Percentiles rank a stretch among this genome's conserved stretches.
Evolutionary conservation across 2,888 invertebrate species (phyloP).

Genomic region (Orthonevra nobilis): DNA sequence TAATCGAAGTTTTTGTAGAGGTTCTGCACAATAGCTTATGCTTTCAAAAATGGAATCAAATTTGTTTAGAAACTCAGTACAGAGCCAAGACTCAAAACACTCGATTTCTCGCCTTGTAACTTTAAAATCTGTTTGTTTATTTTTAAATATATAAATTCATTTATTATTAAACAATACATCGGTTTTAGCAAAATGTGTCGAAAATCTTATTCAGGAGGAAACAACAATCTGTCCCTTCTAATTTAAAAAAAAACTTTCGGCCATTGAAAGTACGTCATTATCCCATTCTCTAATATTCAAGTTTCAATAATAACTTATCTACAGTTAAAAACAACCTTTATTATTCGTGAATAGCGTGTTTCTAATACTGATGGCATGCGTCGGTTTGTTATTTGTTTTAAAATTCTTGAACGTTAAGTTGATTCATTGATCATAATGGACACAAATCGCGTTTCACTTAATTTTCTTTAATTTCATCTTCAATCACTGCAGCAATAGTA

Average conservation of each 20-base stretch:
- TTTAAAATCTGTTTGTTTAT: no score
- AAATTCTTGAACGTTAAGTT: constrained; percentile 25
- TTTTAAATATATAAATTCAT: no score
- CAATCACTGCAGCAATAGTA: constrained; percentile 17
- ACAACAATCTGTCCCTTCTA: constrained; percentile 17
- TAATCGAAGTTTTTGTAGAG: no score
- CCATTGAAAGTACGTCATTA: constrained; percentile 16
- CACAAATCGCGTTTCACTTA: constrained; percentile 5
- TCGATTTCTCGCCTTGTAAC: constrained; percentile 6
- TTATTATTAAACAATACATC: constrained; percentile 5
- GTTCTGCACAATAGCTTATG: no score
- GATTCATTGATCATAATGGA: constrained; percentile 25
- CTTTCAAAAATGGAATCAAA: constrained; percentile 14
- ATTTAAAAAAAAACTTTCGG: no score
- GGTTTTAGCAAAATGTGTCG: constrained; percentile 10
- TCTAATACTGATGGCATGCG: no score
- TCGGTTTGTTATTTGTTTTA: constrained; percentile 29
- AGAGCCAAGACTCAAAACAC: constrained; percentile 10
- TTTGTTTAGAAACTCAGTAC: not conserved
- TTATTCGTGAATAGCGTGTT: constrained; percentile 23
- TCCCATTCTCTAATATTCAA: constrained; percentile 33
- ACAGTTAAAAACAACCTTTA: constrained; percentile 24
- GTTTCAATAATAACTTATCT: constrained; percentile 29
- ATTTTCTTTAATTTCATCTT: constrained; percentile 7
- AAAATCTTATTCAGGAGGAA: constrained; percentile 2